Conservation (phyloP, 2,797 vertebrate species). For the Hylomyscus alleni region DNA sequence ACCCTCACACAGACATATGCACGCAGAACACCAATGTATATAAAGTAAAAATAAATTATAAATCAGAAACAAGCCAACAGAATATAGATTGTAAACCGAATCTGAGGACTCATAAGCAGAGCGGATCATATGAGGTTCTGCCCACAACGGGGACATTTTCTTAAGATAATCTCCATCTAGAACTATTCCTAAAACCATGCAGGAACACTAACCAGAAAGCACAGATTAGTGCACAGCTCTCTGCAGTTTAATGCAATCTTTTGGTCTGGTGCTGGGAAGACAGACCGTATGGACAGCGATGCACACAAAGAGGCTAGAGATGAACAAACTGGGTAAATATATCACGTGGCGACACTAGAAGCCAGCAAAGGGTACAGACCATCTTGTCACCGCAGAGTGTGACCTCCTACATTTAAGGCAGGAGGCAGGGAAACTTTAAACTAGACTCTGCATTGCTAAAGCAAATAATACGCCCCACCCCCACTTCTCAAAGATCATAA, state of each 20-base stretch:
- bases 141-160: slow-evolving; percentile 29
- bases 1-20: not conserved
- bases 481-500: not conserved
- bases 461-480: not conserved
- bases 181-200: not conserved
- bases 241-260: not conserved
- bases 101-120: not conserved
- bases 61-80: not conserved
- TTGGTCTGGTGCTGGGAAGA: slow-evolving; percentile 22
- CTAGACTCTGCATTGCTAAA: not conserved
- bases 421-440: not conserved
- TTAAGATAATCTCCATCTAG: slow-evolving; percentile 6
- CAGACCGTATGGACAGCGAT: not conserved
- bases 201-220: slow-evolving; percentile 21
- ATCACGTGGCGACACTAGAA: not conserved
- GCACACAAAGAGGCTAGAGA: not conserved
- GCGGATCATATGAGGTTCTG: not conserved
- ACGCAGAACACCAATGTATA: not conserved
- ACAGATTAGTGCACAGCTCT: not conserved
- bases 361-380: not conserved
- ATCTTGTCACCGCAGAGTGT: not conserved
- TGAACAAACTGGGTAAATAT: not conserved
- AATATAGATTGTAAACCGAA: slow-evolving; percentile 35
- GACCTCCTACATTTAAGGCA: not conserved
- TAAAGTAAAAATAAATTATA: not conserved